Evolutionary conservation across 2,888 invertebrate species (phyloP), one percentile per base, ranked within the genome.

Genomic region (Alentia gelatinosa): DNA sequence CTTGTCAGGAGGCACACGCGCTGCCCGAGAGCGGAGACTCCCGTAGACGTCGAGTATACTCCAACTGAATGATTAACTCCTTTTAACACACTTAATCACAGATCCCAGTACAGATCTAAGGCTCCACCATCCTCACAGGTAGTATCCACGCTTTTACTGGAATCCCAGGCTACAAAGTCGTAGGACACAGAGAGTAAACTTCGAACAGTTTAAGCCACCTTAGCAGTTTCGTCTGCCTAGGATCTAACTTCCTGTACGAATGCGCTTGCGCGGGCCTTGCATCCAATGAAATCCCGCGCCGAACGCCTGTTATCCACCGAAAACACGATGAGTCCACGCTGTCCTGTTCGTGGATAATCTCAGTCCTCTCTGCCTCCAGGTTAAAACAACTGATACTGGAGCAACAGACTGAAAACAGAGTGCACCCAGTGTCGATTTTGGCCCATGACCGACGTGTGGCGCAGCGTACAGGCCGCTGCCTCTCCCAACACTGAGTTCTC

Each of bases 141-240:
- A 35, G 37, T 35, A 79, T 79, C 79, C 79, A 79, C 79, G n/a
- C 15, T 37, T 7, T 79, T 35, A 79, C 35, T 35, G 37, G 39
- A 79, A 35, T 37, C 79, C 79, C 37, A 23, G 39, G 23, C 39
- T 0, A n/a, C 37, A 9, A 37, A 79, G 39, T 12, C 12, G 39
- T 37, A 79, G 68, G 23, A 79, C 1, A 79, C 79, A 79, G 37
- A 37, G 75, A 33, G 39, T 0, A 79, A 35, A 37, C 23, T 79
- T 79, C 37, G n/a, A 39, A 35, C n/a, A 35, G 79, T 79, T 79
- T 79, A 39, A n/a, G 79, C 9, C 39, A 79, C 79, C 79, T 79
- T 79, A 39, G 79, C 79, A 35, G 79, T 68, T 56, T 74, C 79
- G 79, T 79, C 79, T 79, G 79, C 79, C 79, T 30, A 79, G 37